These are phyloP conservation scores for Chaetorhynchus papuensis DNA, from an alignment of 2,113 vertebrate genomes.

Conservation along the genomic window DNA sequence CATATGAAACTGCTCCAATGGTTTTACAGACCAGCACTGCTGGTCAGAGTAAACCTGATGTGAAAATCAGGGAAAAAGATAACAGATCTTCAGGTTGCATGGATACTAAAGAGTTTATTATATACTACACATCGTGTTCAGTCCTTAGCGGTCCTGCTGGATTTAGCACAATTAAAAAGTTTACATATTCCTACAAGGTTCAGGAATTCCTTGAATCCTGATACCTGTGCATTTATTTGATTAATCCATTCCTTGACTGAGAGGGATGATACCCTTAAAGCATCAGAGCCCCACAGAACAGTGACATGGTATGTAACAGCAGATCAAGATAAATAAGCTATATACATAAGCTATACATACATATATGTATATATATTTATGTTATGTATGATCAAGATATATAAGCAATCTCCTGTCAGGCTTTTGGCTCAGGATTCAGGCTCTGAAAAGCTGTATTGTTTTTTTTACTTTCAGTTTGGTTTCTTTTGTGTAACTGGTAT, in stretches of 20 bases:
- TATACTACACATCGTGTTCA: not conserved
- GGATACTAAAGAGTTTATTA: not conserved
- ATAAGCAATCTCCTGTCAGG: not conserved
- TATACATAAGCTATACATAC: too few relatives aligned
- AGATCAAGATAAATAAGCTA: not conserved
- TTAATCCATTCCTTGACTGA: not conserved
- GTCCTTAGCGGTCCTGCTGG: not conserved
- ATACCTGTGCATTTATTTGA: not conserved
- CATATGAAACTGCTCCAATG: not conserved
- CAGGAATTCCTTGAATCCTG: not conserved
- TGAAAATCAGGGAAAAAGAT: not conserved
- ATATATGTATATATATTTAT: too few relatives aligned
- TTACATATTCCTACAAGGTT: not conserved
- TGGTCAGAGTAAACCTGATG: not conserved
- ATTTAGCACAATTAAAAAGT: not conserved
- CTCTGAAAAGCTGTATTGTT: not conserved
- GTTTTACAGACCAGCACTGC: not conserved
- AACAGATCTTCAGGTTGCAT: not conserved
- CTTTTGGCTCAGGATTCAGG: not conserved
- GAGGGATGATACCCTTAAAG: not conserved
- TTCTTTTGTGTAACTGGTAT: not conserved
- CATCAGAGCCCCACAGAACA: not conserved
- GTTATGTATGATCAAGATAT: not conserved
- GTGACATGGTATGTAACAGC: not conserved
- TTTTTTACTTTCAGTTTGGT: not conserved